These are phyloP conservation scores for Lysandra coridon DNA, from an alignment of 2,888 invertebrate species.

Conservation along the genomic window DNA sequence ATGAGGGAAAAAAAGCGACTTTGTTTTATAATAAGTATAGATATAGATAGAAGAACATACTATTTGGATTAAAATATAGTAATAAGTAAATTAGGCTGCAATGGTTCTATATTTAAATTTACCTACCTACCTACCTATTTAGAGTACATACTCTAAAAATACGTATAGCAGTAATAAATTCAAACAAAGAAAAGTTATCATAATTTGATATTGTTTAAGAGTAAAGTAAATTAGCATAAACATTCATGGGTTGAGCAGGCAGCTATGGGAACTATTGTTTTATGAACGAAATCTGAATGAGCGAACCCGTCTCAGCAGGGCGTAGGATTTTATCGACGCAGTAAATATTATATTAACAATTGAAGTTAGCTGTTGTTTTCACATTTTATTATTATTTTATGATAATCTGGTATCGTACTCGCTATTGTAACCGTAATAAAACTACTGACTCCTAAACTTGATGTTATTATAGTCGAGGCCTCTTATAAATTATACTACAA, in stretches of 20 bases:
- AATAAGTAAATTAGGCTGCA: no score
- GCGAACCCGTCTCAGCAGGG: neutral
- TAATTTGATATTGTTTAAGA: neutral
- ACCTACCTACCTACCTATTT: no score
- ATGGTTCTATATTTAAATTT: no score
- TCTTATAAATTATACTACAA: neutral
- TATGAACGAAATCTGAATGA: conserved; percentile 21
- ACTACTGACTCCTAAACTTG: neutral
- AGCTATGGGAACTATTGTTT: conserved; percentile 16
- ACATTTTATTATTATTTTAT: conserved; percentile 25
- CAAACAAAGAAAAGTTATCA: neutral
- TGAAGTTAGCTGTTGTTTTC: conserved; percentile 24
- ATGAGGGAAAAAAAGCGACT: no score
- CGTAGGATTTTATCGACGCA: conserved; percentile 19
- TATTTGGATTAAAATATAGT: no score
- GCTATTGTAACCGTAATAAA: conserved; percentile 10
- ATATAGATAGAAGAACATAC: no score
- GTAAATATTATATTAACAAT: conserved; percentile 24
- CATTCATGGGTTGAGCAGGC: conserved; percentile 12
- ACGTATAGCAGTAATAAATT: neutral
- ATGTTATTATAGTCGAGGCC: neutral
- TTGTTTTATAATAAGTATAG: no score
- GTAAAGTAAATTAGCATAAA: conserved; percentile 4
- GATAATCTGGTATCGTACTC: conserved; percentile 1
- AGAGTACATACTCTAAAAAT: neutral